These are phyloP conservation scores for Serranus cabrilla DNA, from an alignment of 2,797 vertebrate species.

Conservation along the genomic window DNA sequence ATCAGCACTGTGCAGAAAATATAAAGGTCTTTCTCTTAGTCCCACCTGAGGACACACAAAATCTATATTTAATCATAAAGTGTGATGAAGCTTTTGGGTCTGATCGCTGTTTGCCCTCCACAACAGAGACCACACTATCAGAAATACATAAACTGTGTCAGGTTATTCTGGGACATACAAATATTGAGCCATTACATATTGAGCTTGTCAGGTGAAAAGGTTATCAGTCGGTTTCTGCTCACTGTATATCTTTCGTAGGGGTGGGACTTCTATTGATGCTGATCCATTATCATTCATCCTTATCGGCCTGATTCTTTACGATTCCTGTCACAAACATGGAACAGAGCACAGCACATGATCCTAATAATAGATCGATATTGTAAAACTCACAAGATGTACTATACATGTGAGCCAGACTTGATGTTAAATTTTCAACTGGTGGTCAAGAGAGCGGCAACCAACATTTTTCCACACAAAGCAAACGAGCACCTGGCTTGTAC, in stretches of 20 bases:
- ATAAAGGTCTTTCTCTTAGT: background rate
- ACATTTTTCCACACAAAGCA: too few species aligned
- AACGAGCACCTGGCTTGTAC: too few species aligned
- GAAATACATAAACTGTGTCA: background rate
- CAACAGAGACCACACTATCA: constrained; percentile 7
- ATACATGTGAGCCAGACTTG: too few species aligned
- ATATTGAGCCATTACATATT: constrained; percentile 8
- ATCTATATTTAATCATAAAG: constrained; percentile 65
- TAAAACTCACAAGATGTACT: too few species aligned
- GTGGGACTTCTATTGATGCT: too few species aligned
- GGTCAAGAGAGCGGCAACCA: too few species aligned
- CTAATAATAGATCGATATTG: too few species aligned
- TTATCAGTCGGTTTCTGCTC: constrained; percentile 17
- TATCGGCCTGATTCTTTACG: too few species aligned
- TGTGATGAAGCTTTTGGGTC: background rate
- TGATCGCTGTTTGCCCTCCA: background rate
- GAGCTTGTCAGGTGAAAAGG: constrained; percentile 21
- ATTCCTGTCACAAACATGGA: too few species aligned
- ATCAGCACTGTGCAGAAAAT: constrained; percentile 20
- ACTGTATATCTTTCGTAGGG: background rate
- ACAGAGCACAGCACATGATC: too few species aligned
- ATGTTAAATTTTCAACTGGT: too few species aligned
- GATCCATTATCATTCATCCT: too few species aligned
- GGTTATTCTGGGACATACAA: background rate
- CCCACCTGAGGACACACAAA: constrained; percentile 33